phyloP scores from a whole-genome alignment of 2,888 invertebrate species.

The Drosophila leonis region DNA sequence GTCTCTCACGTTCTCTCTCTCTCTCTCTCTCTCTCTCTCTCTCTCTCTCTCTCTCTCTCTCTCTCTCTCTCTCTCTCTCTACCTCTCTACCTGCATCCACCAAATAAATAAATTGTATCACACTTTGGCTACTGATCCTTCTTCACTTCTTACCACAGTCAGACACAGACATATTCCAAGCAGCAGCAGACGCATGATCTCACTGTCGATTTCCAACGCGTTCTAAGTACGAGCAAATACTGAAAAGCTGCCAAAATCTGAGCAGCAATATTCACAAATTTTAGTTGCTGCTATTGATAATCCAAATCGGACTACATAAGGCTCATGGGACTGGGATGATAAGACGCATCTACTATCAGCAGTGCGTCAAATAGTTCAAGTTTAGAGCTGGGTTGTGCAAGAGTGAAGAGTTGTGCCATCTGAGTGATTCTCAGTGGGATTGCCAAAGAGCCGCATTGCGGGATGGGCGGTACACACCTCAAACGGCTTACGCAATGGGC shows the following conservation, averaged over 20 bases:
- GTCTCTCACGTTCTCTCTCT: too few relatives aligned
- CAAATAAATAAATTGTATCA: neutral
- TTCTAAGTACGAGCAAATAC: conserved; percentile 62
- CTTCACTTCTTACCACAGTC: conserved; percentile 43
- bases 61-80: neutral
- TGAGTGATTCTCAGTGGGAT: conserved; percentile 44
- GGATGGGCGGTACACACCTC: conserved; percentile 13
- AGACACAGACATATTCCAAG: conserved; percentile 29
- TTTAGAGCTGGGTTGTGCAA: conserved; percentile 55
- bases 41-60: neutral
- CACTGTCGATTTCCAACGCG: conserved; percentile 36
- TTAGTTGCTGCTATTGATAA: conserved; percentile 52
- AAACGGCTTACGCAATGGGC: conserved; percentile 58
- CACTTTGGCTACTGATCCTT: neutral
- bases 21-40: too few relatives aligned
- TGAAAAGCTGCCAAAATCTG: conserved; percentile 54
- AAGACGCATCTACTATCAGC: conserved; percentile 40
- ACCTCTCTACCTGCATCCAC: too few relatives aligned
- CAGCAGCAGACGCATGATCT: conserved; percentile 45
- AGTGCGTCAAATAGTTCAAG: conserved; percentile 60
- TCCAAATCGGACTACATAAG: conserved; percentile 44
- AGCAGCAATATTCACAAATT: conserved; percentile 14
- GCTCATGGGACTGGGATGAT: conserved; percentile 39
- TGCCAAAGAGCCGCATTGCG: conserved; percentile 1
- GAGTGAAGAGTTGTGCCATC: conserved; percentile 30